These are phyloP conservation scores for Setipinna tenuifilis DNA, from an alignment of 2,797 vertebrate species.

Conservation along the genomic window DNA sequence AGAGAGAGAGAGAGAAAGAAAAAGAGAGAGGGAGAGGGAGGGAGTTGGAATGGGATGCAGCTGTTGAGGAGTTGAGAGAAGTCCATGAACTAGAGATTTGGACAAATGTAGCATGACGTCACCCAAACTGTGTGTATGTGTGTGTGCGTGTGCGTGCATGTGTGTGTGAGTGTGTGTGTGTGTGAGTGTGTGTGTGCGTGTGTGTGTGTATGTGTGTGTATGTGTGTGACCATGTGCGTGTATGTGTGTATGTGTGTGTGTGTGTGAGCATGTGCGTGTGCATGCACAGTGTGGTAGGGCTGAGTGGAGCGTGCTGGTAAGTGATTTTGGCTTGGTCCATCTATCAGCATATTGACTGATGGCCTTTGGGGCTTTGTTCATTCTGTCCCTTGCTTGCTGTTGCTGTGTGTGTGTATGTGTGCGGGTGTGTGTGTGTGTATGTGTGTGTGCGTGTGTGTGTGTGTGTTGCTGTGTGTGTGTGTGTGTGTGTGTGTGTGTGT, in stretches of 20 bases:
- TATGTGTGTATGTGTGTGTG: background rate
- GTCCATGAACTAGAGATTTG: background rate
- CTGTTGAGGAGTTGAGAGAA: slow-evolving; percentile 2
- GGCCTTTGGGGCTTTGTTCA: slow-evolving; percentile 14
- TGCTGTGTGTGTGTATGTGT: no score
- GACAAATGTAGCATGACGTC: slow-evolving; percentile 14
- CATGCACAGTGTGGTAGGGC: background rate
- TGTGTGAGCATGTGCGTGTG: background rate
- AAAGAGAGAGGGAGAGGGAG: background rate
- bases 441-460: no score
- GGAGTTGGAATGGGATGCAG: background rate
- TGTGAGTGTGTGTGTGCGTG: background rate
- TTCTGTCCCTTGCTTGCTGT: background rate
- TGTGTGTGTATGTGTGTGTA: background rate
- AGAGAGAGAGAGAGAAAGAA: background rate
- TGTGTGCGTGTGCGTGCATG: background rate
- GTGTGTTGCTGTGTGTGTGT: background rate
- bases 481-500: background rate
- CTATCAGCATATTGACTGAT: slow-evolving; percentile 26
- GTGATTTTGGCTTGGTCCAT: slow-evolving; percentile 18
- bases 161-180: background rate
- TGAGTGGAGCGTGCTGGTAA: slow-evolving; percentile 5
- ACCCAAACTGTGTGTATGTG: background rate
- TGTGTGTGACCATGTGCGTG: no score
- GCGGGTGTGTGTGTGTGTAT: no score